Conservation (phyloP, 2,888 invertebrate species). For the Geophilus truncorum region DNA sequence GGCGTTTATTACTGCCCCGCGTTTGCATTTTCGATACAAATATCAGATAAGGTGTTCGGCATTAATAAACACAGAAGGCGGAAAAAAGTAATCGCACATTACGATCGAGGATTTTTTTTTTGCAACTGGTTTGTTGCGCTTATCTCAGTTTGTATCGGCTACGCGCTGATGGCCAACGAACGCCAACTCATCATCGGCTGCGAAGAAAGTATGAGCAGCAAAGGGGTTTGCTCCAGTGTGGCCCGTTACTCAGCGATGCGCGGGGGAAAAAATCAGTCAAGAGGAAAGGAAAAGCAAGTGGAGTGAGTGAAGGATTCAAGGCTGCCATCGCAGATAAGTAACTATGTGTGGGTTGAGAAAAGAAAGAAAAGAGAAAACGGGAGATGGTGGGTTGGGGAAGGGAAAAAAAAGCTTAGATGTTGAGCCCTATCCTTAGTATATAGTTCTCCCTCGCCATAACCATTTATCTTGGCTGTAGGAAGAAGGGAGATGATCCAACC, state of each 20-base stretch:
- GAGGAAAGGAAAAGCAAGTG: not conserved
- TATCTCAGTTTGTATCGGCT: not conserved
- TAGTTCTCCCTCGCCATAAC: not conserved
- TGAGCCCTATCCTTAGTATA: not conserved
- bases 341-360: not conserved
- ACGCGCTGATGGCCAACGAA: not conserved
- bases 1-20: not conserved
- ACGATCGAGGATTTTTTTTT: not conserved
- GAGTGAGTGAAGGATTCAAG: not conserved
- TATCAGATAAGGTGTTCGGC: not conserved
- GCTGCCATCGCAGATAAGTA: not conserved
- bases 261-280: not conserved
- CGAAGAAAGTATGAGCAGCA: not conserved
- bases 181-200: not conserved
- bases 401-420: not conserved
- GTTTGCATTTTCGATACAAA: not conserved
- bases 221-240: not conserved
- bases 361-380: not conserved
- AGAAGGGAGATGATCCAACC: not conserved
- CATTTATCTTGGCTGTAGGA: not conserved
- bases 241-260: not conserved
- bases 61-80: slow-evolving; percentile 1
- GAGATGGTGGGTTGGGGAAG: too few species aligned
- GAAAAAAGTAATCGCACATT: slow-evolving; percentile 10
- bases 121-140: not conserved